Evolutionary conservation across 2,113 vertebrate genomes (phyloP).

Genomic region (Falco punctatus): DNA sequence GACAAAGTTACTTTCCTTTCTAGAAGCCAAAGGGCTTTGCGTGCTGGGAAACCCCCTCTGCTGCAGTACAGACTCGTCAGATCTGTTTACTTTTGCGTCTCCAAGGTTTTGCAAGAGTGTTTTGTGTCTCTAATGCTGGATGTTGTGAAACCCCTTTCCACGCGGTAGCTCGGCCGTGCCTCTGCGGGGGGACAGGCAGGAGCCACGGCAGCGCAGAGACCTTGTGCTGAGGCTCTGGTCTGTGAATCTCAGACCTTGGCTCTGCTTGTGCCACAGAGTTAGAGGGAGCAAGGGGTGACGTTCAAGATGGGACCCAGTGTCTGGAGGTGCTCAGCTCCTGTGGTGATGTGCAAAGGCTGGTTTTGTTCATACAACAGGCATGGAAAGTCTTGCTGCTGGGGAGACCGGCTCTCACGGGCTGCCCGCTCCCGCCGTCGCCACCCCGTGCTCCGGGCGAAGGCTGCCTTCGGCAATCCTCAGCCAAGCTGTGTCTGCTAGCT

Average conservation of each 20-base stretch:
- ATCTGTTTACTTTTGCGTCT: conserved; percentile 12
- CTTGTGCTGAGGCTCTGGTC: background rate
- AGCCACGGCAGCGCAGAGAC: background rate
- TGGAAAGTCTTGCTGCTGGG: background rate
- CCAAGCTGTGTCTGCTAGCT: rapidly evolving
- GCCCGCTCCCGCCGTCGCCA: background rate
- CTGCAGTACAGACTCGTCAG: background rate
- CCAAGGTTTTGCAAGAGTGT: conserved; percentile 4
- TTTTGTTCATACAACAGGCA: background rate
- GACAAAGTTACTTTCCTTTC: background rate
- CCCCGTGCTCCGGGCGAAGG: background rate
- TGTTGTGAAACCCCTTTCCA: conserved; percentile 28
- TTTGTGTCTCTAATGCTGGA: background rate
- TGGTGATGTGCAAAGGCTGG: background rate
- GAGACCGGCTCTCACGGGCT: background rate
- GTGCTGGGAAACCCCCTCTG: conserved; percentile 20
- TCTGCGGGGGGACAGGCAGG: background rate
- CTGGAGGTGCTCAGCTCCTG: background rate
- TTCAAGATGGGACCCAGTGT: background rate
- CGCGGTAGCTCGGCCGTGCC: rapidly evolving
- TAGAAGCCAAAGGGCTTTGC: background rate
- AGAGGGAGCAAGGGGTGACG: background rate
- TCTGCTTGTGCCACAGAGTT: background rate
- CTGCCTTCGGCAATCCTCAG: background rate
- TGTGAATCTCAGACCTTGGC: background rate